These are phyloP conservation scores for Serrognathus titanus DNA, from an alignment of 2,888 invertebrate genomes.

Conservation along the genomic window DNA sequence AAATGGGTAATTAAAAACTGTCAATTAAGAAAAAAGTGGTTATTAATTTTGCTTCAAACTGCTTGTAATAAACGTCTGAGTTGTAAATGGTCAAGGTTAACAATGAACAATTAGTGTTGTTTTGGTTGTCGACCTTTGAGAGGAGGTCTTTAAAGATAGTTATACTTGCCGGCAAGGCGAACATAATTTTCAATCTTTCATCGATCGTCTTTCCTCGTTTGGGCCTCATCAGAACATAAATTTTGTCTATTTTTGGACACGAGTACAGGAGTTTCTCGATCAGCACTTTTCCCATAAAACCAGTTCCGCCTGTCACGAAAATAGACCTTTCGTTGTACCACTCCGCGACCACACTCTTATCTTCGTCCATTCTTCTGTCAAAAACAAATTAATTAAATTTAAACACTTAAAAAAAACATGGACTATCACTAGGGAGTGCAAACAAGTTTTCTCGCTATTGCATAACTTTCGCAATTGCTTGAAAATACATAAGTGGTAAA, in stretches of 20 bases:
- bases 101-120: too few species aligned
- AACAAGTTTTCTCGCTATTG: too few species aligned
- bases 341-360: constrained; percentile 27
- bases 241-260: constrained; percentile 59
- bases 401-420: not conserved
- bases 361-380: constrained; percentile 7
- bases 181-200: constrained; percentile 65
- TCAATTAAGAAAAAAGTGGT: too few species aligned
- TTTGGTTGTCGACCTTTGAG: too few species aligned
- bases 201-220: constrained; percentile 65
- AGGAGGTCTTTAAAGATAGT: too few species aligned
- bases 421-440: too few species aligned
- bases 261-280: constrained; percentile 66
- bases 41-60: too few species aligned
- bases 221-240: constrained; percentile 63
- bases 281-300: constrained; percentile 50
- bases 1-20: too few species aligned
- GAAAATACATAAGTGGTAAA: too few species aligned
- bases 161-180: constrained; percentile 59
- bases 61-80: too few species aligned
- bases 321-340: constrained; percentile 40
- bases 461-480: too few species aligned
- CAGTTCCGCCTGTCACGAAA: constrained; percentile 43
- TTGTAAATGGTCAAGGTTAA: too few species aligned
- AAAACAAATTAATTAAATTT: constrained; percentile 1